These are phyloP conservation scores for Rhopalosiphum padi DNA, from an alignment of 1,140 invertebrate genomes.

Conservation along the genomic window DNA sequence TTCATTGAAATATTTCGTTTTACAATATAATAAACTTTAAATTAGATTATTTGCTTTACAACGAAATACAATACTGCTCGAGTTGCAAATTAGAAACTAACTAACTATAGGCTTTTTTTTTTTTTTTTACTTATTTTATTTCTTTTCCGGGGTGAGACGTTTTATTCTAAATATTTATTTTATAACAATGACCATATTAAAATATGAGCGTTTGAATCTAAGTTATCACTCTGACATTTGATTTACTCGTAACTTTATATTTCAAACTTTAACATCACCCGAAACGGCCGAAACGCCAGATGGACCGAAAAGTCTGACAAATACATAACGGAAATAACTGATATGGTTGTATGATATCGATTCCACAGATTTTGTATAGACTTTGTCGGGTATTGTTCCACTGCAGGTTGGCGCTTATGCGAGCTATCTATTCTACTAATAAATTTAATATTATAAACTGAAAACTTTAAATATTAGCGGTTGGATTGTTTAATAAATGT, in stretches of 20 bases:
- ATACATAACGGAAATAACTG: too few species aligned
- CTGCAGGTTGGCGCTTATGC: too few species aligned
- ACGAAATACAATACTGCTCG: not conserved
- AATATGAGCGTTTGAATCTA: not conserved
- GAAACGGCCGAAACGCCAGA: too few species aligned
- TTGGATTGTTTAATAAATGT: too few species aligned
- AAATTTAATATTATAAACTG: too few species aligned
- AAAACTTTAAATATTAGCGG: too few species aligned
- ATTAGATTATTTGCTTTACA: not conserved
- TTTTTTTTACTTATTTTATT: not conserved
- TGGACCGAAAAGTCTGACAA: too few species aligned
- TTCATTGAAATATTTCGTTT: slow-evolving; percentile 14
- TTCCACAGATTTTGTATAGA: not conserved
- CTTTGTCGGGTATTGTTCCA: not conserved
- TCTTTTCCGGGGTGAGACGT: not conserved
- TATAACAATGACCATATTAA: not conserved
- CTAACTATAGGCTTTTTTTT: not conserved
- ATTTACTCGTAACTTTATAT: not conserved
- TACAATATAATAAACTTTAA: not conserved
- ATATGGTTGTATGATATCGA: too few species aligned
- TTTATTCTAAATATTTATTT: not conserved
- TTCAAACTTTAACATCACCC: too few species aligned
- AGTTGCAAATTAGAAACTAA: not conserved
- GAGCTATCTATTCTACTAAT: too few species aligned
- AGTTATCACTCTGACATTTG: not conserved